Percentiles rank a stretch among this genome's conserved stretches.
Evolutionary conservation across 2,113 vertebrate species (phyloP).

Genomic region (Brachyistius frenatus): DNA sequence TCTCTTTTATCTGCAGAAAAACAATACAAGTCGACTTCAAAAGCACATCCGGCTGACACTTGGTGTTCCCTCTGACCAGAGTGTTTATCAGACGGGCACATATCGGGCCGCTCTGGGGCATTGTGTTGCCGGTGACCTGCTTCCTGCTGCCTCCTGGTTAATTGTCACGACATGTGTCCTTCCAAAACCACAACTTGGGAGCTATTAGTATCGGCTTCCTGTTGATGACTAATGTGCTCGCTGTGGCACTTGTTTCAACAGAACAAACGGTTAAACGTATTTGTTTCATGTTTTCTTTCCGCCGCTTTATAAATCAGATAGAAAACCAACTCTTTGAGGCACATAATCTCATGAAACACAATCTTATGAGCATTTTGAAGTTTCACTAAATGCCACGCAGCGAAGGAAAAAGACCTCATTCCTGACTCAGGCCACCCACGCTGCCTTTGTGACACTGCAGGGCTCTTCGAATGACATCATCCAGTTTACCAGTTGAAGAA

Average conservation of each 20-base stretch:
- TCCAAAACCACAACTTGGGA: conserved; percentile 61
- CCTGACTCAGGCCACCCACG: conserved; percentile 11
- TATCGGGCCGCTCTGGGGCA: conserved; percentile 67
- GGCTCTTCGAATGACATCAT: not conserved
- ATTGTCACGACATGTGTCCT: conserved; percentile 73
- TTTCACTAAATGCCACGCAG: not conserved
- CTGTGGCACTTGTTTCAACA: conserved; percentile 25
- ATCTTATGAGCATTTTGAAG: conserved; percentile 3
- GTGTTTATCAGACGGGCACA: conserved; percentile 74
- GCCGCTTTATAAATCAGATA: conserved; percentile 25
- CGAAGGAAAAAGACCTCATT: not conserved
- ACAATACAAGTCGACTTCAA: conserved; percentile 80
- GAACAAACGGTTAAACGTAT: conserved; percentile 24
- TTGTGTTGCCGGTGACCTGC: conserved; percentile 71
- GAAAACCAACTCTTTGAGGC: conserved; percentile 23
- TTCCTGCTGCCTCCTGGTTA: conserved; percentile 69
- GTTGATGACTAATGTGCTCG: conserved; percentile 54
- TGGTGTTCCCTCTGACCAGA: conserved; percentile 70
- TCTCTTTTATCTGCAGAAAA: conserved; percentile 78
- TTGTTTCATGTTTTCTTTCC: conserved; percentile 19
- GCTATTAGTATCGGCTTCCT: conserved; percentile 63
- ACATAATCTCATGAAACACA: not conserved
- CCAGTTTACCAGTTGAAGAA: not conserved
- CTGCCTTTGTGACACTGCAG: not conserved
- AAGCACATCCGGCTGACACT: conserved; percentile 75